Percentiles rank a stretch among this genome's conserved stretches.
Conservation (phyloP, 2,888 invertebrate genomes). For the Hirtodrosophila histrioides region DNA sequence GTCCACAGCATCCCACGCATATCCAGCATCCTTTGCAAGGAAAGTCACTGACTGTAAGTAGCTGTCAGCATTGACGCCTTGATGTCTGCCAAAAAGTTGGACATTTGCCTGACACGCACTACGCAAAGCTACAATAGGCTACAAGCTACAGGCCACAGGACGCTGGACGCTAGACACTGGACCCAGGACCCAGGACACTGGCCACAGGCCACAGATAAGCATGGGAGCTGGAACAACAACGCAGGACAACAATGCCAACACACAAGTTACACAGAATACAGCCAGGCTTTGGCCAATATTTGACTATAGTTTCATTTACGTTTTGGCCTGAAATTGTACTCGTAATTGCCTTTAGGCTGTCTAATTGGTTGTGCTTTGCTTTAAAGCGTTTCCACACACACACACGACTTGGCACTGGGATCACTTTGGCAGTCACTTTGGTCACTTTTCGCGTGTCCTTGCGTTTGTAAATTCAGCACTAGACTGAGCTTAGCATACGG, state of each 20-base stretch:
- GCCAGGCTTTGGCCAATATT: slow-evolving; percentile 14
- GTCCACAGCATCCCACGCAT: slow-evolving; percentile 20
- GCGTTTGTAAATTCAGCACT: slow-evolving; percentile 74
- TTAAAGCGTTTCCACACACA: slow-evolving; percentile 13
- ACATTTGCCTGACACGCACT: slow-evolving; percentile 53
- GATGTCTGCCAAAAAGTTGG: slow-evolving; percentile 71
- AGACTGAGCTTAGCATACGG: slow-evolving; percentile 68
- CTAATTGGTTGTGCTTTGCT: slow-evolving; percentile 31
- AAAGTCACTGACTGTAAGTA: slow-evolving; percentile 45
- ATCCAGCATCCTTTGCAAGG: slow-evolving; percentile 24
- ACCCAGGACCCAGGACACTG: slow-evolving; percentile 15
- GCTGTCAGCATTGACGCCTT: slow-evolving; percentile 67
- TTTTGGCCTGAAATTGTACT: slow-evolving; percentile 28
- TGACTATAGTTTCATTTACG: slow-evolving; percentile 25
- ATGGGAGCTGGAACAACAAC: slow-evolving; percentile 4
- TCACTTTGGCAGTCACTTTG: slow-evolving; percentile 36
- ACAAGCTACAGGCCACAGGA: slow-evolving; percentile 17
- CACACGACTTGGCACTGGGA: slow-evolving; percentile 50
- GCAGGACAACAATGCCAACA: slow-evolving; percentile 8
- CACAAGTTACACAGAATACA: slow-evolving; percentile 1
- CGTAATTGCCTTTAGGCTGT: slow-evolving; percentile 36
- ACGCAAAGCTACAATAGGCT: slow-evolving; percentile 33
- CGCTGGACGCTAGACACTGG: slow-evolving; percentile 5
- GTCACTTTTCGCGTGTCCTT: slow-evolving; percentile 62
- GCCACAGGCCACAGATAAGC: slow-evolving; percentile 22